Evolutionary conservation across 2,888 invertebrate species (phyloP).

Genomic region (Leptinotarsa rubiginosa): DNA sequence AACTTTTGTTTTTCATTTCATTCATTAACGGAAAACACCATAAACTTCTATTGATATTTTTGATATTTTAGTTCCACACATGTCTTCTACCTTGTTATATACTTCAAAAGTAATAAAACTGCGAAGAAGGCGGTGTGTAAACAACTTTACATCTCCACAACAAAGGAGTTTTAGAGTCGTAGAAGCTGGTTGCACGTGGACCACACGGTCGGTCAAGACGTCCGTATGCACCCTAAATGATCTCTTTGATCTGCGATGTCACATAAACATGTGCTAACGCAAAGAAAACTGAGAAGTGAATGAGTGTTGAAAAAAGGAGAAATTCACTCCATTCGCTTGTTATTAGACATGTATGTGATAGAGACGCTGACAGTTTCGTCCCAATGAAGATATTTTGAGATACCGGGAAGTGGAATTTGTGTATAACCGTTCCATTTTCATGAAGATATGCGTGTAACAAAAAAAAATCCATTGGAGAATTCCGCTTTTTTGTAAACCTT

Average conservation of each 20-base stretch:
- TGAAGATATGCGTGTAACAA: no score
- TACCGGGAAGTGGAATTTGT: no score
- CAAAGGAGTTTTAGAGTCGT: slow-evolving; percentile 44
- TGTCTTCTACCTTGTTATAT: slow-evolving; percentile 46
- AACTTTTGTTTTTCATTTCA: background rate
- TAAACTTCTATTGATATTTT: slow-evolving; percentile 12
- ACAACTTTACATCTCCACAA: slow-evolving; percentile 47
- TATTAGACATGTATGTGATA: slow-evolving; percentile 4
- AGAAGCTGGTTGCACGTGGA: slow-evolving; percentile 56
- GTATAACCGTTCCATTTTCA: no score
- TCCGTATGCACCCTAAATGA: slow-evolving; percentile 41
- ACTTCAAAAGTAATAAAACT: slow-evolving; percentile 48
- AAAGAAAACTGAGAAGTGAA: slow-evolving; percentile 21
- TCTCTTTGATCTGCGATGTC: slow-evolving; percentile 46
- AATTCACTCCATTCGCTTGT: slow-evolving; percentile 11
- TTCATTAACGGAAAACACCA: slow-evolving; percentile 8
- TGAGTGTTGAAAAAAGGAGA: slow-evolving; percentile 10
- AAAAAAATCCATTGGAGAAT: no score
- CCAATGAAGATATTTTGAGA: no score
- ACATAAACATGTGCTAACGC: slow-evolving; percentile 29
- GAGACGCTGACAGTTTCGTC: background rate
- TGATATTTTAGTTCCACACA: slow-evolving; percentile 40
- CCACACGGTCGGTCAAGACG: slow-evolving; percentile 48
- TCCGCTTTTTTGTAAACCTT: no score
- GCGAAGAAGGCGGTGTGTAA: slow-evolving; percentile 46